phyloP scores from a whole-genome alignment of 2,888 invertebrate genomes.

The Rotaria macrura region DNA sequence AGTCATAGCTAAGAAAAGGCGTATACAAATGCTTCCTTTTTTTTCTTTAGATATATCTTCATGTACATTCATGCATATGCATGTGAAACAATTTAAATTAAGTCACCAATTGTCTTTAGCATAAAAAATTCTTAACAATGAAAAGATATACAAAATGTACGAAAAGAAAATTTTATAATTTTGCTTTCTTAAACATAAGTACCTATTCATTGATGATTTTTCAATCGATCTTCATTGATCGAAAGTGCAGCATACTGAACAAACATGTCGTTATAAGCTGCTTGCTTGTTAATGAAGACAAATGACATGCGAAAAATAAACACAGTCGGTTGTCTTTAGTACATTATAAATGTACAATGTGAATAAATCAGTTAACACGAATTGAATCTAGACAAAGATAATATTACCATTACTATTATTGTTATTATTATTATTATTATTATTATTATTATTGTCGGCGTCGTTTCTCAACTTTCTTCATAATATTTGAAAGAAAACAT shows the following conservation, averaged over 20 bases:
- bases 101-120: background rate
- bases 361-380: background rate
- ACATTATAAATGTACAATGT: background rate
- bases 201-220: slow-evolving; percentile 8
- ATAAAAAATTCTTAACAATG: background rate
- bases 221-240: background rate
- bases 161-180: background rate
- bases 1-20: background rate
- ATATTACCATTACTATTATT: background rate
- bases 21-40: background rate
- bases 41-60: background rate
- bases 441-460: background rate
- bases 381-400: background rate
- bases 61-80: background rate
- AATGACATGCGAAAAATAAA: background rate
- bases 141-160: background rate
- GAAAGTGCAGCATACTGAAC: background rate
- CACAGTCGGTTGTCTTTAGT: background rate
- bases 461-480: background rate
- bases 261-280: background rate
- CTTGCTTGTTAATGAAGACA: background rate
- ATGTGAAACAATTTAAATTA: background rate
- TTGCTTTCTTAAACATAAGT: background rate
- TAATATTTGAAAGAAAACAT: background rate
- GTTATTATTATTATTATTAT: background rate